Evolutionary conservation across 2,888 invertebrate species (phyloP).

Genomic region (Rotaria magnacalcarata): DNA sequence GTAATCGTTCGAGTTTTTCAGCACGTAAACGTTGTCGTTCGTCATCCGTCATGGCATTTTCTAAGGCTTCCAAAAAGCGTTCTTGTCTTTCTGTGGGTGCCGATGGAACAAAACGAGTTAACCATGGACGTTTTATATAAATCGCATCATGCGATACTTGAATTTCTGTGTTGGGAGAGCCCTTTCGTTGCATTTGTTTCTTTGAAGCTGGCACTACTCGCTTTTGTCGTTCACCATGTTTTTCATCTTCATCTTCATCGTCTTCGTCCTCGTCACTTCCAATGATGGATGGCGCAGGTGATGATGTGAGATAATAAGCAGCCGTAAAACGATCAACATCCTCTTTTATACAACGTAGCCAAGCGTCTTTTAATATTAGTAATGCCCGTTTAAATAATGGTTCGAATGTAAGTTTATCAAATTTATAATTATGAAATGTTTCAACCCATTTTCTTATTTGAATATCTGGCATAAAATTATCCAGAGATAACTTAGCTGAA

Average conservation of each 20-base stretch:
- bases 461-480: slow-evolving; percentile 23
- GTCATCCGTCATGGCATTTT: slow-evolving; percentile 40
- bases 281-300: not conserved
- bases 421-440: not conserved
- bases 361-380: slow-evolving; percentile 38
- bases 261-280: not conserved
- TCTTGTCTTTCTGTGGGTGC: slow-evolving; percentile 6
- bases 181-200: not conserved
- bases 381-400: slow-evolving; percentile 43
- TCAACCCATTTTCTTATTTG: not conserved
- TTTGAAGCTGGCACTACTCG: not conserved
- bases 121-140: slow-evolving; percentile 36
- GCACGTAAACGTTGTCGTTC: slow-evolving; percentile 39
- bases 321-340: slow-evolving; percentile 38
- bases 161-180: slow-evolving; percentile 24
- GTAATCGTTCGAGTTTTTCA: slow-evolving; percentile 37
- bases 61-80: not conserved
- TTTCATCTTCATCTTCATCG: not conserved
- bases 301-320: not conserved
- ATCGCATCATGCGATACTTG: slow-evolving; percentile 34
- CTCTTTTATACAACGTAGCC: slow-evolving; percentile 43
- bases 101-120: slow-evolving; percentile 25
- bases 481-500: slow-evolving; percentile 12
- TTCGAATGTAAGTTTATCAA: slow-evolving; percentile 42
- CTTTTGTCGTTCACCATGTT: not conserved